Evolutionary conservation across 1,140 invertebrate genomes (phyloP).

Genomic region (Ridgeia piscesae): DNA sequence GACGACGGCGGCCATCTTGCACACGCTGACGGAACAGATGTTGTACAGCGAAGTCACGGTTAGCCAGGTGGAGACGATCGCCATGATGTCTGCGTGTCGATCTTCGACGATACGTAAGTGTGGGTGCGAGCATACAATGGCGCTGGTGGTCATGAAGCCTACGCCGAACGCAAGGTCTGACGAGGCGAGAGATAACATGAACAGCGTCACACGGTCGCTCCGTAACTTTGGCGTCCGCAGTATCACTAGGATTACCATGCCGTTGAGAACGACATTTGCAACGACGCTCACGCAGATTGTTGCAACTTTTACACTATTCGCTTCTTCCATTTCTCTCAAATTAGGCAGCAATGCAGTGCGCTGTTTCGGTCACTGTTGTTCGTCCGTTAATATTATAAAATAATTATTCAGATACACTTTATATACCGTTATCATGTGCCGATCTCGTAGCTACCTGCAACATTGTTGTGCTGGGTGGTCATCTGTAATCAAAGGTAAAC

Average conservation of each 20-base stretch:
- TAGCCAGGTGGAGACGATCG: neutral
- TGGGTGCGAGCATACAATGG: neutral
- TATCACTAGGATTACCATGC: neutral
- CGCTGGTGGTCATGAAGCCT: neutral
- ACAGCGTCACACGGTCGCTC: neutral
- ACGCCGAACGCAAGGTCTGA: neutral
- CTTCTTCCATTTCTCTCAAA: neutral
- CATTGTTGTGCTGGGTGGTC: no score
- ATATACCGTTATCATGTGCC: no score
- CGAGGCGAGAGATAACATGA: neutral
- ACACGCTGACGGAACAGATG: neutral
- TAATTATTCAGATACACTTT: no score
- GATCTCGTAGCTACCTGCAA: no score
- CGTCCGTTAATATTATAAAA: neutral
- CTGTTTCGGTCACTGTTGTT: no score
- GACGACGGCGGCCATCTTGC: neutral
- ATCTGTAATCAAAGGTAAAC: no score
- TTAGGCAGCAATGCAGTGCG: no score
- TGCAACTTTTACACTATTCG: neutral
- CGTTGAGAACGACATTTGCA: neutral
- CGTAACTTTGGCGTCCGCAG: neutral
- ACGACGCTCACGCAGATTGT: neutral
- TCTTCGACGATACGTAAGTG: neutral
- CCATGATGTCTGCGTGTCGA: neutral
- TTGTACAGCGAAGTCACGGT: neutral